Percentiles rank a stretch among this genome's conserved stretches.
These are phyloP conservation scores for Coregonus ussuriensis DNA, from an alignment of 2,797 vertebrate species.

Conservation along the genomic window DNA sequence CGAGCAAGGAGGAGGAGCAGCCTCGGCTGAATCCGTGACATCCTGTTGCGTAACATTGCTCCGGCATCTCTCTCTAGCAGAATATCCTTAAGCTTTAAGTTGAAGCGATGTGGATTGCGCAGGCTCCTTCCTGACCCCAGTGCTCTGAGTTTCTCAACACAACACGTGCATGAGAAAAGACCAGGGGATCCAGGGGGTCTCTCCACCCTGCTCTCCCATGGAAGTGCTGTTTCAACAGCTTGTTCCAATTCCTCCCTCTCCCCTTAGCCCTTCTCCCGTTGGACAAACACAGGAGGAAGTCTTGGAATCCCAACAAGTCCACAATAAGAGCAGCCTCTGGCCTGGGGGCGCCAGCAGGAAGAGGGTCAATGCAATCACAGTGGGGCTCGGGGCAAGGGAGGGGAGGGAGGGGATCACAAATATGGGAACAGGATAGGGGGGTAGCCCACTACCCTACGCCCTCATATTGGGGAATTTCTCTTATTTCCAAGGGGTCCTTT, in stretches of 20 bases:
- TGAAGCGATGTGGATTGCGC: slow-evolving; percentile 8
- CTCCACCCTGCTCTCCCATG: slow-evolving; percentile 61
- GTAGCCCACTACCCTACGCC: slow-evolving; percentile 30
- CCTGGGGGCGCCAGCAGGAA: slow-evolving; percentile 62
- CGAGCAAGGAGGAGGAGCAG: no score
- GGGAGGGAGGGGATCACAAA: slow-evolving; percentile 61
- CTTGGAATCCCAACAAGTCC: slow-evolving; percentile 54
- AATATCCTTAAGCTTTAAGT: background rate
- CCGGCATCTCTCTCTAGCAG: background rate
- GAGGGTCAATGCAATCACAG: slow-evolving; percentile 68
- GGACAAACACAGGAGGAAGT: slow-evolving; percentile 69
- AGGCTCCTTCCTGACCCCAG: slow-evolving; percentile 33
- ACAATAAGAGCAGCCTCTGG: slow-evolving; percentile 57
- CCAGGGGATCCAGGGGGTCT: slow-evolving; percentile 52
- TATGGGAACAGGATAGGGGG: slow-evolving; percentile 41
- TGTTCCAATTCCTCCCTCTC: slow-evolving; percentile 69
- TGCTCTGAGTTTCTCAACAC: slow-evolving; percentile 51
- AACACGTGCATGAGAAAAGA: slow-evolving; percentile 55
- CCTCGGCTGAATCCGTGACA: no score
- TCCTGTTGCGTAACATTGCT: background rate
- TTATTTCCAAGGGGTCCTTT: slow-evolving; percentile 52
- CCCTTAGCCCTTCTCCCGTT: slow-evolving; percentile 52
- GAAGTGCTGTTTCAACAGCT: slow-evolving; percentile 76
- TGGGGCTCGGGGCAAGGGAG: slow-evolving; percentile 52
- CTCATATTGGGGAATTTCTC: slow-evolving; percentile 51